phyloP scores from a whole-genome alignment of 2,888 invertebrate species.

The Tetragonisca angustula region DNA sequence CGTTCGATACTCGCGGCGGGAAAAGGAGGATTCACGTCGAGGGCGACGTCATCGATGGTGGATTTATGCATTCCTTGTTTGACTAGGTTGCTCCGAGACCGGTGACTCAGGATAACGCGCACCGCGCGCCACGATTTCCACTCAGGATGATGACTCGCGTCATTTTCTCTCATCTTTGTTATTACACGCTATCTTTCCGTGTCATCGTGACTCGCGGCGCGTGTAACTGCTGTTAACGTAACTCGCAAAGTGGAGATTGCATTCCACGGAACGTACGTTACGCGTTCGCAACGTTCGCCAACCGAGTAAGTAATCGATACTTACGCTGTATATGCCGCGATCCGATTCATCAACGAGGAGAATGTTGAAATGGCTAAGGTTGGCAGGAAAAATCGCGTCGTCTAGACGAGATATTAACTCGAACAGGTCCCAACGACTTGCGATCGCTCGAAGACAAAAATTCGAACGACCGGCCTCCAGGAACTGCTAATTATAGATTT shows the following conservation, averaged over 20 bases:
- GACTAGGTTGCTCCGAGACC: conserved; percentile 2
- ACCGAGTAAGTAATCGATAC: not conserved
- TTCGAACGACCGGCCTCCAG: not conserved
- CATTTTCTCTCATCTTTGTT: conserved; percentile 41
- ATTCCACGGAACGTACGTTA: not conserved
- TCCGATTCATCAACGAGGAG: not conserved
- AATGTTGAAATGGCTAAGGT: not conserved
- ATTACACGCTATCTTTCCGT: conserved; percentile 36
- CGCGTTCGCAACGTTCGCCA: no score
- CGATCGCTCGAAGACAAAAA: not conserved
- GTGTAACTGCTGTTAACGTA: conserved; percentile 31
- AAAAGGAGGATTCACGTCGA: not conserved
- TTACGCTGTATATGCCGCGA: not conserved
- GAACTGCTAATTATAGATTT: conserved; percentile 1
- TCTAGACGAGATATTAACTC: not conserved
- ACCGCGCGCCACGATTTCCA: conserved; percentile 6
- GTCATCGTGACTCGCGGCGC: conserved; percentile 20
- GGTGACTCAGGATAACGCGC: conserved; percentile 39
- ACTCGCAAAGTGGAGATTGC: conserved; percentile 13
- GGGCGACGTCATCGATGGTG: not conserved
- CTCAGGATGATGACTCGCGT: conserved; percentile 32
- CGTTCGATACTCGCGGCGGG: no score
- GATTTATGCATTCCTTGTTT: conserved; percentile 34
- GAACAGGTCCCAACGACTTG: not conserved
- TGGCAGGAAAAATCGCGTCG: not conserved